Conservation (phyloP, 2,888 invertebrate genomes). For the Cryptus viduatorius region DNA sequence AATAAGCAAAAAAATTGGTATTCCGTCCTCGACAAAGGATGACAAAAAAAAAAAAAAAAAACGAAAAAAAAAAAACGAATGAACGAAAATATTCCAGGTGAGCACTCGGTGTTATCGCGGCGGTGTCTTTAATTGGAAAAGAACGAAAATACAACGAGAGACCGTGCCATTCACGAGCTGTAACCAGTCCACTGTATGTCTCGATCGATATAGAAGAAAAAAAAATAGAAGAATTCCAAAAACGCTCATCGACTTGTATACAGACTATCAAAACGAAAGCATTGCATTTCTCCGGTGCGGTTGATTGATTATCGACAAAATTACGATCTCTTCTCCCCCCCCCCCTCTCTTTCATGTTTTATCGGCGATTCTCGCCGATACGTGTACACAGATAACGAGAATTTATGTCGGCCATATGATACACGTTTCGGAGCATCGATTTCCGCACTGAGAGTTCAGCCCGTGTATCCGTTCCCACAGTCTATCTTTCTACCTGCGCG, state of each 20-base stretch:
- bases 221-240: conserved; percentile 27
- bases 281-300: conserved; percentile 52
- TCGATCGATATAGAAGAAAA: conserved; percentile 38
- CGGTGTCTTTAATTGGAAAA: conserved; percentile 26
- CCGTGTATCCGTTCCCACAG: background rate
- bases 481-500: conserved; percentile 30
- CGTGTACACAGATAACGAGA: conserved; percentile 46
- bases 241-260: conserved; percentile 20
- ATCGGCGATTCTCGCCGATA: conserved; percentile 27
- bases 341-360: conserved; percentile 22
- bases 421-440: conserved; percentile 59
- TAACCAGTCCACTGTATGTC: background rate
- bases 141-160: background rate
- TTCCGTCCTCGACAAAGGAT: too few species aligned
- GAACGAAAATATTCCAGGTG: background rate
- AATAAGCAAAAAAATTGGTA: too few species aligned
- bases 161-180: background rate
- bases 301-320: conserved; percentile 70
- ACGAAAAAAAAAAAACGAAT: background rate
- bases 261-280: conserved; percentile 24
- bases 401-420: conserved; percentile 54
- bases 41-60: background rate
- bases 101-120: background rate
- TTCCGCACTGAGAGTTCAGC: conserved; percentile 30
- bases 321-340: conserved; percentile 50